phyloP scores from a whole-genome alignment of 1,140 invertebrate species.

The Megathymus violae region DNA sequence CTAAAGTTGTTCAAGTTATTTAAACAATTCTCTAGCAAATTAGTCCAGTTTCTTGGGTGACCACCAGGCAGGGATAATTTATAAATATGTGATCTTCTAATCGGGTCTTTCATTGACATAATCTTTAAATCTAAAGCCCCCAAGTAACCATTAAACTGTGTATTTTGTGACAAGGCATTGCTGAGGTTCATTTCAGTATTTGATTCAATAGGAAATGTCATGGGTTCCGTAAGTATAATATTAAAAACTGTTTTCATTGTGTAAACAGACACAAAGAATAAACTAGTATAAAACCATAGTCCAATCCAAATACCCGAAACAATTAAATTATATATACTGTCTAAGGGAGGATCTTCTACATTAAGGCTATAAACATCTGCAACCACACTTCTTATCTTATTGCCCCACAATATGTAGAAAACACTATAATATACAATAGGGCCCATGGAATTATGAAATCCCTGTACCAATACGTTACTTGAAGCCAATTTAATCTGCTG shows the following conservation, averaged over 20 bases:
- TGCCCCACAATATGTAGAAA: constrained; percentile 85
- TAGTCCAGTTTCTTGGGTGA: constrained; percentile 92
- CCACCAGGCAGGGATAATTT: constrained; percentile 90
- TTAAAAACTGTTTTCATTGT: constrained; percentile 88
- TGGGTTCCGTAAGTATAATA: constrained; percentile 87
- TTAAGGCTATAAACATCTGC: constrained; percentile 79
- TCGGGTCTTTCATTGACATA: constrained; percentile 84
- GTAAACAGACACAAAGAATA: constrained; percentile 88
- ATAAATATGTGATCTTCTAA: constrained; percentile 86
- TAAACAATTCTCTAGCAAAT: constrained; percentile 85
- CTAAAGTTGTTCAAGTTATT: constrained; percentile 86
- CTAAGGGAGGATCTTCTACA: constrained; percentile 81
- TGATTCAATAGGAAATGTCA: constrained; percentile 85
- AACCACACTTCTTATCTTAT: constrained; percentile 69
- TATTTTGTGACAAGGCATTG: constrained; percentile 85
- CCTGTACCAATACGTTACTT: constrained; percentile 82
- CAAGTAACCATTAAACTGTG: constrained; percentile 88
- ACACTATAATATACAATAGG: constrained; percentile 85
- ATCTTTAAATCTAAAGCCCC: constrained; percentile 88
- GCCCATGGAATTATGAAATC: constrained; percentile 84
- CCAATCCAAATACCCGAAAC: constrained; percentile 85
- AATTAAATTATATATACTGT: constrained; percentile 81
- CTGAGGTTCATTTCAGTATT: constrained; percentile 67
- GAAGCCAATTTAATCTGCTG: constrained; percentile 86
- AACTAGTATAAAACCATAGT: constrained; percentile 87